Evolutionary conservation across 2,113 vertebrate species (phyloP), one percentile per base, ranked within the genome.

Genomic region (Peromyscus californicus): DNA sequence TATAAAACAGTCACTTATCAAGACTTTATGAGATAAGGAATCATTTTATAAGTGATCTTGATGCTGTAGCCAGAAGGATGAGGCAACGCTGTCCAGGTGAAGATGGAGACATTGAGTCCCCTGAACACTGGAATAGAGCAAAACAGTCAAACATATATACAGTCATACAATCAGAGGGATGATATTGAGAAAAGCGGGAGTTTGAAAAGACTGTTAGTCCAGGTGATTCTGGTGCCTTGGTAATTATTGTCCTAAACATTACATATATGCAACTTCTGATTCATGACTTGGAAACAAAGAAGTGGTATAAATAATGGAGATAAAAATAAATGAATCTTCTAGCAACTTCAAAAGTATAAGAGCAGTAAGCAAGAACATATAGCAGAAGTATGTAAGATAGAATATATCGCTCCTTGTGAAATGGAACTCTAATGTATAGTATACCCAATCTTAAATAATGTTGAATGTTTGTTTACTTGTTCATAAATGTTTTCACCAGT

Each of bases 91-190:
- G 22, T 31, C 26, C 22, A 79, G 5, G 5, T 16, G 10, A 83
- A 51, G 26, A 63, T 54, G 21, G 42, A 65, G 26, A 67, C 57
- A 15, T 11, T 8, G 1, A 89, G 21, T 42, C 11, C 6, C 54
- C 0, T 1, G 21, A 19, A 5, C 16, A 31, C 0, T 65, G 33
- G 0, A 79, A 54, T 19, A 9, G 45, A 79, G 29, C 1, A 15
- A 21, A 86, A 5, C 13, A 45, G 19, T 13, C 1, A 45, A 39
- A 15, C 6, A 26, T 29, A 0, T 89, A 3, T 82, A n/a, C 42
- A 80, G 21, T 2, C 36, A 94, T 54, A 22, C 45, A 48, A 33
- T 2, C 45, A 59, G 7, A 3, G 65, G 45, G 74, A n/a, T 45
- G 31, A n/a, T 2, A 67, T 59, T 65, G 24, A 29, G 5, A 12